Conservation (phyloP, 2,797 vertebrate genomes). For the Sparus aurata region DNA sequence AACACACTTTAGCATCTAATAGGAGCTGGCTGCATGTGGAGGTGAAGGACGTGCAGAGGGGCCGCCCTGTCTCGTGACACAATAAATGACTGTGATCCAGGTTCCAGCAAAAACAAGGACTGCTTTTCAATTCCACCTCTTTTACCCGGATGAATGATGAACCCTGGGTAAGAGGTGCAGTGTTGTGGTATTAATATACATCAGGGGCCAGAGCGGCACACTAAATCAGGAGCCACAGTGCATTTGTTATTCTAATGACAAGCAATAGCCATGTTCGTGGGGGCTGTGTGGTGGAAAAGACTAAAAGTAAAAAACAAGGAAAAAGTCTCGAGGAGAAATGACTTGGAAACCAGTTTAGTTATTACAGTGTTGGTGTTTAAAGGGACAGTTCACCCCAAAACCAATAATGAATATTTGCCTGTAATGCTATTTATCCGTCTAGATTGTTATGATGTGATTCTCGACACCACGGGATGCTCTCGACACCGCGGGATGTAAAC, state of each 20-base stretch:
- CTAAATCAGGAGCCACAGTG: slow-evolving; percentile 89
- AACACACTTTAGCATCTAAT: slow-evolving; percentile 61
- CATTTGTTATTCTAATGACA: slow-evolving; percentile 91
- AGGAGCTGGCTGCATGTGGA: slow-evolving; percentile 56
- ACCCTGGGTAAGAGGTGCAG: slow-evolving; percentile 80
- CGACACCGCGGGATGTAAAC: no score
- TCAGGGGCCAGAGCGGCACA: slow-evolving; percentile 90
- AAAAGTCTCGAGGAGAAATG: slow-evolving; percentile 12
- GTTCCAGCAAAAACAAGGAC: slow-evolving; percentile 80
- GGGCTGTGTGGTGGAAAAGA: slow-evolving; percentile 27
- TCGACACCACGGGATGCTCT: no score
- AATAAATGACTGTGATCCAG: slow-evolving; percentile 80
- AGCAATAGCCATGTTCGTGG: slow-evolving; percentile 55
- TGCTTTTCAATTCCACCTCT: slow-evolving; percentile 83
- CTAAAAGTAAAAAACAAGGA: slow-evolving; percentile 23
- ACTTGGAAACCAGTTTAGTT: background rate
- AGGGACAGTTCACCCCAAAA: no score
- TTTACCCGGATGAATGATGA: slow-evolving; percentile 81
- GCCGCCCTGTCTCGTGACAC: slow-evolving; percentile 70
- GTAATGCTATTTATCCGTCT: no score
- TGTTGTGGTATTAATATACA: slow-evolving; percentile 95
- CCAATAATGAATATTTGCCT: no score
- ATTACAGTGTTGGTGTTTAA: no score
- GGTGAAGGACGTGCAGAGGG: slow-evolving; percentile 74
- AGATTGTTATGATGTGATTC: no score